Percentiles rank a stretch among this genome's conserved stretches.
Conservation (phyloP, 1,140 invertebrate species). For the honey bee (Apis mellifera) region DNA sequence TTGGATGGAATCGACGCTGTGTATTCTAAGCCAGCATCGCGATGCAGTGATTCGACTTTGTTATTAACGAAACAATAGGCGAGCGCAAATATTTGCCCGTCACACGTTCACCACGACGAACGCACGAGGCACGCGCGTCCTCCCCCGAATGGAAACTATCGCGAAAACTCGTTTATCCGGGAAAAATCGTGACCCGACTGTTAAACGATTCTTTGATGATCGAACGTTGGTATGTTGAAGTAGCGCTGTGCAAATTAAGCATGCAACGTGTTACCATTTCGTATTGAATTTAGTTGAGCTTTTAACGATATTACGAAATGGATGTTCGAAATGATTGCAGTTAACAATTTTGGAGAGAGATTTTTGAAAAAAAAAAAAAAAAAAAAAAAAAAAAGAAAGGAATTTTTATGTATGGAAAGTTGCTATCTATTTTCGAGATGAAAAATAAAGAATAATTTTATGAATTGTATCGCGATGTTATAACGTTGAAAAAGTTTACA, state of each 20-base stretch:
- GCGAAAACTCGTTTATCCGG: not conserved
- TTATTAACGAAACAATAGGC: slow-evolving; percentile 45
- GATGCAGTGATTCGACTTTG: slow-evolving; percentile 14
- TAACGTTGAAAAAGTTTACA: not conserved
- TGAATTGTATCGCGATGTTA: not conserved
- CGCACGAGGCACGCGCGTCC: not conserved
- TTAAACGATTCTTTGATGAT: slow-evolving; percentile 28
- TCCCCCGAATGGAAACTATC: not conserved
- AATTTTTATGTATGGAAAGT: too few species aligned
- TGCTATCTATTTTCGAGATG: too few species aligned
- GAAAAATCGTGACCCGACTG: slow-evolving; percentile 33
- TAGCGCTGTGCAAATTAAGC: not conserved
- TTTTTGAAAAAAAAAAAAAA: not conserved
- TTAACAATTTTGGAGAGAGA: not conserved
- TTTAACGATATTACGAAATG: not conserved
- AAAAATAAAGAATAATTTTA: not conserved
- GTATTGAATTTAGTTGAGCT: not conserved
- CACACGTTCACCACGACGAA: not conserved
- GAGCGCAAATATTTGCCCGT: slow-evolving; percentile 42
- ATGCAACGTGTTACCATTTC: not conserved
- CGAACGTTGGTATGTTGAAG: not conserved
- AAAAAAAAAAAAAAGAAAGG: too few species aligned
- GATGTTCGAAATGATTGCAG: not conserved
- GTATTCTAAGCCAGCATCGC: slow-evolving; percentile 2
- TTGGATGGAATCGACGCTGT: not conserved